Evolutionary conservation across 2,797 vertebrate genomes (phyloP).

Genomic region (Gadopsis marmoratus): DNA sequence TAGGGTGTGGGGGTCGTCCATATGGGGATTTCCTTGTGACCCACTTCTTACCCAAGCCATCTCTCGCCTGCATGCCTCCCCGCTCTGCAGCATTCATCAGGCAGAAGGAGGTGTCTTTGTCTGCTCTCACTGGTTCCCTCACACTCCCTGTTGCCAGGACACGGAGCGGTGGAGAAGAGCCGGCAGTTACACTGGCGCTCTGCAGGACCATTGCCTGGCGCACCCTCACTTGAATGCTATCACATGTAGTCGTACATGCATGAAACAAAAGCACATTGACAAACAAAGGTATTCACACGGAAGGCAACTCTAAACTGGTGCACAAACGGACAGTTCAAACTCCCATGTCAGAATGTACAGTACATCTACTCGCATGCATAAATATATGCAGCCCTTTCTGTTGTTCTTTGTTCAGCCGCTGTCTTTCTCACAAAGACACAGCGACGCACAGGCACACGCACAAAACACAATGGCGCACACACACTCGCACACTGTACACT

Average conservation of each 20-base stretch:
- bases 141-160: conserved; percentile 77
- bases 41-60: conserved; percentile 71
- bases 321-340: conserved; percentile 26
- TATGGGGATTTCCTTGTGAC: conserved; percentile 81
- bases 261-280: conserved; percentile 8
- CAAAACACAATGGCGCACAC: conserved; percentile 32
- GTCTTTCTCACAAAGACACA: conserved; percentile 41
- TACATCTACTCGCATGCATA: conserved; percentile 9
- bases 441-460: conserved; percentile 31
- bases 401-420: conserved; percentile 17
- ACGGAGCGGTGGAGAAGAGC: conserved; percentile 54
- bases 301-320: conserved; percentile 33
- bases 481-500: conserved; percentile 35
- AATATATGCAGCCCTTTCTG: neutral
- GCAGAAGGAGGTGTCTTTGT: conserved; percentile 74
- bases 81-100: conserved; percentile 57
- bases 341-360: conserved; percentile 19
- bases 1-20: conserved; percentile 61
- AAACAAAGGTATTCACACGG: neutral
- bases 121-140: conserved; percentile 66
- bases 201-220: conserved; percentile 54
- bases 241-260: neutral
- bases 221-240: conserved; percentile 32
- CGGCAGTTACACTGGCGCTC: conserved; percentile 59
- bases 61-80: conserved; percentile 41